Evolutionary conservation across 64 coral and sea anemone genomes (phyloP), one percentile per base, ranked within the genome.

Genomic region (Montipora capricornis): DNA sequence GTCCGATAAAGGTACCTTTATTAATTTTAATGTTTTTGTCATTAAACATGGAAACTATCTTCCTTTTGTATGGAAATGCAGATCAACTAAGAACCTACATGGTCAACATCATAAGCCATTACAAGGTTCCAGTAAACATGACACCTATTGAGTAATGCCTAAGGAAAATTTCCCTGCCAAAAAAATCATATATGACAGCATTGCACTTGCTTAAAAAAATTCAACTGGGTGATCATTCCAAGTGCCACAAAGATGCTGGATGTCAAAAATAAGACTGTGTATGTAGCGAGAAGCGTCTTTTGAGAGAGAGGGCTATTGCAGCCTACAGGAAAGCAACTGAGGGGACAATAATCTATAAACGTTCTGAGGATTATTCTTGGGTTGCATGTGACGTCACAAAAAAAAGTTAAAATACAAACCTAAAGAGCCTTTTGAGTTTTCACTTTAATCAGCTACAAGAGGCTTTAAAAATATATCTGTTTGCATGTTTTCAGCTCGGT

Each of bases 321-420:
- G 83, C 60, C 66, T 87, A 87, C 71, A 68, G 62, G 9, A 87
- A 87, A 87, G 83, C 62, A 20, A 45, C 70, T 44, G 83, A 87
- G 47, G 62, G 29, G 29, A 87, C 83, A 15, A 87, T 16, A 44
- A 71, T 87, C 71, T 87, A 87, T 49, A 46, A 37, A 66, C 45
- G 70, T 87, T 60, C 83, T 87, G 71, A 57, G 45, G 64, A 87
- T 87, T 87, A 87, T 87, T 60, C 83, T 29, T 12, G 22, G 51
- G 52, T 61, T 44, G 11, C 4, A 46, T 37, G 37, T 37, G 37
- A 37, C 37, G 37, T 37, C 37, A 37, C 37, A 37, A 37, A 37
- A 37, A 37, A 37, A 53, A 4, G 29, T 82, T 45, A 2, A 11
- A n/a, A 83, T 55, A 55, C 5, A 20, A 6, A 73, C 1, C 4